Evolutionary conservation across 2,113 vertebrate species (phyloP), one percentile per base, ranked within the genome.

Genomic region (Catagonus wagneri): DNA sequence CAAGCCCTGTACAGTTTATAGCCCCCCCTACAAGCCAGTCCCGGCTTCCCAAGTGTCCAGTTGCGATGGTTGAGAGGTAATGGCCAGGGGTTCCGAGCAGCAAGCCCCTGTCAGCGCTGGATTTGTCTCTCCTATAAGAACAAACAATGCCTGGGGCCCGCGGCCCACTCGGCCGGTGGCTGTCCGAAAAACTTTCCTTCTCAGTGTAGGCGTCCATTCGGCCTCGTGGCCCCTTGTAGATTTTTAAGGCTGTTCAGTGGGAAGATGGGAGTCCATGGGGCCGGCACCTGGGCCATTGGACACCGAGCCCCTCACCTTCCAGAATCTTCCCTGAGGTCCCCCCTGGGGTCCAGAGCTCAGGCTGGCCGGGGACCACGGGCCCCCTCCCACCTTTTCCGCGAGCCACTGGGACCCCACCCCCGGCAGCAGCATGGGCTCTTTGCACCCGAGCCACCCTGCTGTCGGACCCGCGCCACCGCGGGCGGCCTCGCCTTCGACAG

Each of bases 141-240:
- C 12, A 17, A 10, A 12, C 2, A 2, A 1, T 20, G 0, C 0
- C 0, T 22, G 0, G 19, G 13, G 52, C 4, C 39, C 12, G 10
- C 15, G 56, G 69, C 63, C 72, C 13, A 0, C 54, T 1, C 1
- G 65, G n/a, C 89, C 0, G 2, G 44, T 2, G 20, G 58, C 80
- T 6, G 23, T 50, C 16, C 1, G 29, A 8, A n/a, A n/a, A 9
- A 1, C 0, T 29, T 1, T 0, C 23, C 58, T 27, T 25, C 6
- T 22, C 15, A 1, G 7, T 1, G 20, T 50, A 16, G 17, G 60
- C 7, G 19, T 34, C 2, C 4, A 1, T 1, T 5, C 0, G 9
- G 50, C 20, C 27, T 13, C 15, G 0, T 6, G 2, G 52, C 52
- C 39, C 50, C 34, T 16, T 2, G 23, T 36, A 13, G 81, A 7